Base-by-base conservation (phyloP, 1,140 invertebrate genomes). In the Magallana angulata region DNA sequence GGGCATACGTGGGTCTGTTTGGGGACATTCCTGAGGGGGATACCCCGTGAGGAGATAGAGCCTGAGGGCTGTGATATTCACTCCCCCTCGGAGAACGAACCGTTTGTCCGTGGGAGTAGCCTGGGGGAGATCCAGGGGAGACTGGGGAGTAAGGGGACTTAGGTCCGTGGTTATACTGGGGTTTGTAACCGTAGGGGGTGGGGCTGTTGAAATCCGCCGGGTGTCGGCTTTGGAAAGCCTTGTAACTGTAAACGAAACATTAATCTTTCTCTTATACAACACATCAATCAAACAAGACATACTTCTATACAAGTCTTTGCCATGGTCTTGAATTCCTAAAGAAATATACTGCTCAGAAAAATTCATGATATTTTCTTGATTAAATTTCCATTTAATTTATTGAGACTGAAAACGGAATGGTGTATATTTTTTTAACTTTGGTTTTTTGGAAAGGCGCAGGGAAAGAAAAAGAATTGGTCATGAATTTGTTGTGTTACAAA, bases 221-320 rank as follows among this genome's bases (percentile, higher is more conserved):
- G 68, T 76, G 68, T 76, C 68, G 68, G 24, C 68, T 30, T 30
- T 24, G 68, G 14, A 48, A 76, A 76, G 11, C 68, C 68, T 76
- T 76, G 68, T 76, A 76, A 76, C 68, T 76, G 68, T 30, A 76
- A 76, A 76, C 68, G 36, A 76, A 76, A 76, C 24, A 76, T 76
- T 76, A 76, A 30, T 30, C 12, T 76, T 76, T 30, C 24, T 76
- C 81, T 82, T 36, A 58, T 16, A 16, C 48, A 82, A 58, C 16
- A 82, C 11, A 59, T 18, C 18, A 9, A 12, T 58, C 56, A 24
- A 59, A 80, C n/a, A 58, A 8, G 59, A n/a, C 59, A 58, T 56
- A 48, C 5, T 48, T 48, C 81, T n/a, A 16, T 58, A 80, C 62
- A 64, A 2, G 62, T 16, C 62, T 64, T 18, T 16, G 14, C 62